Percentiles rank a stretch among this genome's conserved stretches.
phyloP scores from a whole-genome alignment of 2,113 vertebrate species.

The Tachycineta bicolor region DNA sequence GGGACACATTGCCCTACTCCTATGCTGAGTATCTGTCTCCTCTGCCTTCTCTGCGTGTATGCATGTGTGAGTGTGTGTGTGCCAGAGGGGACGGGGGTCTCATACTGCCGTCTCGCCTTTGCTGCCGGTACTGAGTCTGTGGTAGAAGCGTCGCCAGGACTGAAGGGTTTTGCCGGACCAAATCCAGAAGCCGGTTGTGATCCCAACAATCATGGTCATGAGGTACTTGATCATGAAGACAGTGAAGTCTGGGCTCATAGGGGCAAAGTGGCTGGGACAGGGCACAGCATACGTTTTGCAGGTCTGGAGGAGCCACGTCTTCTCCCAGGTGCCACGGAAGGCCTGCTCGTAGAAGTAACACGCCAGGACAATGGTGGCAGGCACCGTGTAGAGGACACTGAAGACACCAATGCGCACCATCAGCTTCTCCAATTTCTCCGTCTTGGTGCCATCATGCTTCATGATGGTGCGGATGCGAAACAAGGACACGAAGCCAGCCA shows the following conservation, averaged over 20 bases:
- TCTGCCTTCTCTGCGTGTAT: background rate
- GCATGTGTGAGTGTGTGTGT: background rate
- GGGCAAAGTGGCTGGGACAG: constrained; percentile 81
- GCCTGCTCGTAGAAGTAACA: constrained; percentile 94
- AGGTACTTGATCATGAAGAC: constrained; percentile 96
- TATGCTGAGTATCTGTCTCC: background rate
- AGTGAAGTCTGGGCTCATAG: constrained; percentile 87
- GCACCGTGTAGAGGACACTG: constrained; percentile 87
- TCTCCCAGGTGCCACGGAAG: constrained; percentile 88
- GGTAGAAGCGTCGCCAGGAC: constrained; percentile 90
- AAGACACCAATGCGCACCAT: constrained; percentile 93
- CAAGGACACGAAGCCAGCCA: constrained; percentile 90
- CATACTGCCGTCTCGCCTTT: constrained; percentile 98
- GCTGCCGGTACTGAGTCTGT: constrained; percentile 86
- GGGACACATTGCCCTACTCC: background rate
- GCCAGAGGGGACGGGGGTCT: constrained; percentile 29
- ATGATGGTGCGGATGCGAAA: constrained; percentile 98
- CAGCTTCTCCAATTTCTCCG: constrained; percentile 90
- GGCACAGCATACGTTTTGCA: constrained; percentile 88
- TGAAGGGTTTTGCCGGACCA: constrained; percentile 94
- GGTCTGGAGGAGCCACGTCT: constrained; percentile 88
- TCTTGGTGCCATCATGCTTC: constrained; percentile 98
- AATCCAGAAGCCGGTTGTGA: constrained; percentile 94
- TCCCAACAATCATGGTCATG: constrained; percentile 94
- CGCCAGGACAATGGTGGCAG: constrained; percentile 86